phyloP scores from a whole-genome alignment of 2,113 vertebrate species.

The Kryptolebias marmoratus region DNA sequence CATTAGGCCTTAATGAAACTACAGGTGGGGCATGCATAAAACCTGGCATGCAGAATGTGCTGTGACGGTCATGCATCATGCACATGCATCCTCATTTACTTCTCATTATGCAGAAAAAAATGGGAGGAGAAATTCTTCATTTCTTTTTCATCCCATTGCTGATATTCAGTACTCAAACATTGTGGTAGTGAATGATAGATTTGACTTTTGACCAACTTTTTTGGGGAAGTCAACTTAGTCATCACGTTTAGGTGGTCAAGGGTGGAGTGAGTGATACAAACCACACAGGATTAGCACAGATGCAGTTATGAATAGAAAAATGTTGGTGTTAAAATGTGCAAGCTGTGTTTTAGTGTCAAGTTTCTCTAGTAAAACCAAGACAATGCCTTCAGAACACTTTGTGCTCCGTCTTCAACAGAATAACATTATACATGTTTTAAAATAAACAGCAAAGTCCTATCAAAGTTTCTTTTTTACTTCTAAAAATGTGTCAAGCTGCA shows the following conservation, averaged over 20 bases:
- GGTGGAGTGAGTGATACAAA: neutral
- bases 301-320: conserved; percentile 2
- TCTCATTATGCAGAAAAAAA: neutral
- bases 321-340: neutral
- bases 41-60: conserved; percentile 17
- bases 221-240: neutral
- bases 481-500: too few species aligned
- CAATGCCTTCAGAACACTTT: neutral
- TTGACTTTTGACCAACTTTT: neutral
- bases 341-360: neutral
- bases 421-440: too few species aligned
- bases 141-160: neutral
- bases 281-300: neutral
- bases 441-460: too few species aligned
- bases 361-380: neutral
- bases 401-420: neutral
- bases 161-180: neutral
- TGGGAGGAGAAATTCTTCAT: neutral
- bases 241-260: neutral
- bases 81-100: neutral
- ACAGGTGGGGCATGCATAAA: neutral
- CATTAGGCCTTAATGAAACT: neutral
- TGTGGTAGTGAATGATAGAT: neutral
- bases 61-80: neutral
- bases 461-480: too few species aligned